phyloP scores from a whole-genome alignment of 2,797 vertebrate genomes.

The Podarcis siculus region DNA sequence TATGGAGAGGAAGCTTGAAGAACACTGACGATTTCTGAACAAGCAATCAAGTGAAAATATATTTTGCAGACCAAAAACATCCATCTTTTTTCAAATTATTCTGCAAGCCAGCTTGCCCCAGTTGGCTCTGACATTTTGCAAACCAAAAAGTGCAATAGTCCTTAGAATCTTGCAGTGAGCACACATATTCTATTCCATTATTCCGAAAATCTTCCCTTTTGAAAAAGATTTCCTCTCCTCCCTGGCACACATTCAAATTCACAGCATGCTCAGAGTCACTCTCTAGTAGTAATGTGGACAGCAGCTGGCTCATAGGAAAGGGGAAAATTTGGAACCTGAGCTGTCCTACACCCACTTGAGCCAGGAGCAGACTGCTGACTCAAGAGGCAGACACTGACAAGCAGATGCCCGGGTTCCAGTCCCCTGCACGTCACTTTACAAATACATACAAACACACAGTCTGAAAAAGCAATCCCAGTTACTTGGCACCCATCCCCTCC shows the following conservation, averaged over 20 bases:
- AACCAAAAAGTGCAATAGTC: conserved; percentile 3
- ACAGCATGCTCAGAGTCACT: neutral
- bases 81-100: neutral
- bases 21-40: neutral
- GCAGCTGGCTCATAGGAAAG: neutral
- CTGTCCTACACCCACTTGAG: neutral
- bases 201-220: too few species aligned
- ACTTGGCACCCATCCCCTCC: neutral
- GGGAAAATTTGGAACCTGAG: neutral
- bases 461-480: neutral
- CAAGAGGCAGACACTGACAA: accelerated
- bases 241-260: conserved; percentile 4
- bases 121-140: accelerated
- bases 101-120: conserved; percentile 2
- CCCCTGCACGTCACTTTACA: neutral
- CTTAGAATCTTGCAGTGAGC: neutral
- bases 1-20: neutral
- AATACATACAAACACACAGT: accelerated
- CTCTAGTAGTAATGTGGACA: neutral
- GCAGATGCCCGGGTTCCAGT: accelerated
- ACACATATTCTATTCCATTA: neutral
- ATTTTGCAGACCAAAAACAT: neutral
- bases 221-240: neutral
- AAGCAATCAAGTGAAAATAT: neutral
- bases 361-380: neutral